Conservation (phyloP, 2,888 invertebrate genomes). For the Elysia crispata region DNA sequence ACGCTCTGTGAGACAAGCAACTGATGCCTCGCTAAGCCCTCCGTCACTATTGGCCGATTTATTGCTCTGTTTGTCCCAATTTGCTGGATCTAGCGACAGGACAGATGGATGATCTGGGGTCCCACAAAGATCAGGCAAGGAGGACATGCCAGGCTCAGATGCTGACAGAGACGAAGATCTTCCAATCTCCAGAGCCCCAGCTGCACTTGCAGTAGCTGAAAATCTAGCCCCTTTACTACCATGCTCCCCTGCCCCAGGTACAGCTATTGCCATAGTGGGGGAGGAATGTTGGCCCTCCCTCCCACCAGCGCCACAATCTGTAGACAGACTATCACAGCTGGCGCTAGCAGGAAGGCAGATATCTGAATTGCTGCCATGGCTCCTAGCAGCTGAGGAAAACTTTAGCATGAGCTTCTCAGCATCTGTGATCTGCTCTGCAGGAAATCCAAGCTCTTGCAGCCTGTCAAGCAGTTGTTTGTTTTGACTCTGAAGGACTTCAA, state of each 20-base stretch:
- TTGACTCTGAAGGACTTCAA: constrained; percentile 74
- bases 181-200: constrained; percentile 40
- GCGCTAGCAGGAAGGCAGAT: constrained; percentile 58
- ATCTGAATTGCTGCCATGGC: constrained; percentile 50
- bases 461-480: constrained; percentile 75
- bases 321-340: constrained; percentile 71
- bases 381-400: constrained; percentile 55
- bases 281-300: constrained; percentile 21
- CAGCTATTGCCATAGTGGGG: neutral
- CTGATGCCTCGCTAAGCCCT: constrained; percentile 87
- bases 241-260: neutral
- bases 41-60: constrained; percentile 81
- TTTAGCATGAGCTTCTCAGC: constrained; percentile 77
- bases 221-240: too few relatives aligned
- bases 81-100: constrained; percentile 65
- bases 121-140: constrained; percentile 67
- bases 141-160: constrained; percentile 70
- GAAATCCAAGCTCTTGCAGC: constrained; percentile 76
- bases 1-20: constrained; percentile 93
- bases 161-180: constrained; percentile 63
- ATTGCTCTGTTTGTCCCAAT: constrained; percentile 93
- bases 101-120: constrained; percentile 69
- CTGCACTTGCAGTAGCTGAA: neutral
- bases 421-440: constrained; percentile 77
- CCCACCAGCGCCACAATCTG: constrained; percentile 58